These are phyloP conservation scores for Tenthredo notha DNA, from an alignment of 2,888 invertebrate genomes.

Conservation along the genomic window DNA sequence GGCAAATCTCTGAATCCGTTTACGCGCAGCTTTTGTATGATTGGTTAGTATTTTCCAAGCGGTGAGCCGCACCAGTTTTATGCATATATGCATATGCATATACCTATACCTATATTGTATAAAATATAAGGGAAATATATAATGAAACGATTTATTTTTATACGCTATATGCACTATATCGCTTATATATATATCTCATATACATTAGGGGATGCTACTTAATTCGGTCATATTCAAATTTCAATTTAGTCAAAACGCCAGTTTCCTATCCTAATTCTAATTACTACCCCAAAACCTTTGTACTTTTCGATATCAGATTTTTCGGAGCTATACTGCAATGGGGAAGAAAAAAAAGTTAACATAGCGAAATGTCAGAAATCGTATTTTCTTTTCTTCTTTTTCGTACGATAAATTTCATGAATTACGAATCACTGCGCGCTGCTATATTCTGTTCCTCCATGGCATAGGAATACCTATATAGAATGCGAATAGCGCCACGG, in stretches of 20 bases:
- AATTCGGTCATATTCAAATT: too few species aligned
- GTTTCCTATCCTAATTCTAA: too few species aligned
- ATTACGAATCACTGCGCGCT: constrained; percentile 26
- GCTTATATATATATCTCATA: too few species aligned
- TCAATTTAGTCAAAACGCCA: too few species aligned
- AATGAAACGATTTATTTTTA: background rate
- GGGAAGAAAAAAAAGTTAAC: too few species aligned
- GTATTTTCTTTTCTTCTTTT: constrained; percentile 56
- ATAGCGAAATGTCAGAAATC: too few species aligned
- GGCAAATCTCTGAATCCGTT: constrained; percentile 48
- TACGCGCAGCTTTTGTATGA: constrained; percentile 35
- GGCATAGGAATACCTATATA: background rate
- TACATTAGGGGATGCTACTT: too few species aligned
- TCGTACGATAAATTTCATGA: constrained; percentile 58
- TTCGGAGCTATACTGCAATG: too few species aligned
- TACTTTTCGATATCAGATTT: too few species aligned
- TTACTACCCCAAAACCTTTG: too few species aligned
- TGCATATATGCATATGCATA: too few species aligned
- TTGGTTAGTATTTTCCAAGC: constrained; percentile 24
- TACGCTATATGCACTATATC: too few species aligned
- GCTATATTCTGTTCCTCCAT: background rate
- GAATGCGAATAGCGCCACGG: background rate
- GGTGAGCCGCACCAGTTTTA: background rate
- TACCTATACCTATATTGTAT: background rate
- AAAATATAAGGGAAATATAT: background rate